Percentiles rank a stretch among this genome's conserved stretches.
phyloP scores from a whole-genome alignment of 2,888 invertebrate species.

The Phorcus lineatus region DNA sequence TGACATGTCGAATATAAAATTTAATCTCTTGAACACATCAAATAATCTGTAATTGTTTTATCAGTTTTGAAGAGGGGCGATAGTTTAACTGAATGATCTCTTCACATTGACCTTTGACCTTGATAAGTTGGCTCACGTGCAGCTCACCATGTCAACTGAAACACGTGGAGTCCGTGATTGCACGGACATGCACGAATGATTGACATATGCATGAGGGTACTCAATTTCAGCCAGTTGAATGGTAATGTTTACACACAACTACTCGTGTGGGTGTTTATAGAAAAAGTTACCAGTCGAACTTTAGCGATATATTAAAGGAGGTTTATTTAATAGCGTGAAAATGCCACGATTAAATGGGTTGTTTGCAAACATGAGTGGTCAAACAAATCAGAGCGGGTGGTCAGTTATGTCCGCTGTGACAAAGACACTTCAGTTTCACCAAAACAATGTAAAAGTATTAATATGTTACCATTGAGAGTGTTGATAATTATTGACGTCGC shows the following conservation, averaged over 20 bases:
- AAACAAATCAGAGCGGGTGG: no score
- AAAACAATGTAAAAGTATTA: no score
- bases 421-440: no score
- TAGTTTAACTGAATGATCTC: not conserved
- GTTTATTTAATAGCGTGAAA: no score
- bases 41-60: constrained; percentile 17
- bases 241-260: not conserved
- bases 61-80: not conserved
- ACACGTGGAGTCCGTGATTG: not conserved
- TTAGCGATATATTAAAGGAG: no score
- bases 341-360: no score
- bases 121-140: constrained; percentile 6
- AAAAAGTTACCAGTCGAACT: no score
- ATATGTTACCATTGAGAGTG: no score
- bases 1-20: not conserved
- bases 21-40: not conserved
- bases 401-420: no score
- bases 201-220: not conserved
- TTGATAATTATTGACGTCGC: no score
- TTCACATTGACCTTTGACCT: not conserved
- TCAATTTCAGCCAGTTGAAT: not conserved
- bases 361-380: no score
- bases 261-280: not conserved
- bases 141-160: not conserved
- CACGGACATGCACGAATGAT: constrained; percentile 13